phyloP scores from a whole-genome alignment of 2,113 vertebrate genomes.

The Leucosticte australis region DNA sequence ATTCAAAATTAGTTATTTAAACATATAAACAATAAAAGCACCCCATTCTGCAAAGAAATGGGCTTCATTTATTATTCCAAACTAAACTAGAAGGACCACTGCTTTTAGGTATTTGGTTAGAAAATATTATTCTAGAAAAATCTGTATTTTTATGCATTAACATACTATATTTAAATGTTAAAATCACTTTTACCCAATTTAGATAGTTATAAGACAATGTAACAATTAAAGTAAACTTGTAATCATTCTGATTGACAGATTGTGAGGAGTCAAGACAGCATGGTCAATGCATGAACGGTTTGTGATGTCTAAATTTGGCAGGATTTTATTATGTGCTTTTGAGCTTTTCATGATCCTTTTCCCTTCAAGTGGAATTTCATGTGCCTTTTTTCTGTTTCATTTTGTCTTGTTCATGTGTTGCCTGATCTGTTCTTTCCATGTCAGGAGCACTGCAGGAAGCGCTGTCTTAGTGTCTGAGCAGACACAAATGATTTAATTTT shows the following conservation, averaged over 20 bases:
- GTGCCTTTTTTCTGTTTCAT: neutral
- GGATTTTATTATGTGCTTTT: neutral
- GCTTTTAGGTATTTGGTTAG: constrained; percentile 3
- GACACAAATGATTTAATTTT: neutral
- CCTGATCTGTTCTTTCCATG: neutral
- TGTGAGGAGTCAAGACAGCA: neutral
- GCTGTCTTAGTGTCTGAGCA: neutral
- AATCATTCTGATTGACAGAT: neutral
- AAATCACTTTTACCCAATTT: constrained; percentile 46
- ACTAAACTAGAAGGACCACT: constrained; percentile 31
- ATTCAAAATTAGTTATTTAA: constrained; percentile 38
- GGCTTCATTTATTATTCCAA: constrained; percentile 46
- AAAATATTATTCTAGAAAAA: constrained; percentile 13
- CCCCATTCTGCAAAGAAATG: constrained; percentile 3
- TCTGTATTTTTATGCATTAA: constrained; percentile 16
- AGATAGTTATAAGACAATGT: neutral
- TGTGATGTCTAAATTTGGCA: neutral
- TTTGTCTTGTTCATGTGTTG: neutral
- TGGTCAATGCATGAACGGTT: neutral
- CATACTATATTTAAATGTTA: neutral
- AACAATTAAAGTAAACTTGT: neutral
- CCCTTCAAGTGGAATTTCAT: neutral
- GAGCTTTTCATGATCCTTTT: neutral
- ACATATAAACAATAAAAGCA: constrained; percentile 42
- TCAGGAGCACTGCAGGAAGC: neutral